Conservation (phyloP, 2,113 vertebrate genomes). For the Gymnorhina tibicen region DNA sequence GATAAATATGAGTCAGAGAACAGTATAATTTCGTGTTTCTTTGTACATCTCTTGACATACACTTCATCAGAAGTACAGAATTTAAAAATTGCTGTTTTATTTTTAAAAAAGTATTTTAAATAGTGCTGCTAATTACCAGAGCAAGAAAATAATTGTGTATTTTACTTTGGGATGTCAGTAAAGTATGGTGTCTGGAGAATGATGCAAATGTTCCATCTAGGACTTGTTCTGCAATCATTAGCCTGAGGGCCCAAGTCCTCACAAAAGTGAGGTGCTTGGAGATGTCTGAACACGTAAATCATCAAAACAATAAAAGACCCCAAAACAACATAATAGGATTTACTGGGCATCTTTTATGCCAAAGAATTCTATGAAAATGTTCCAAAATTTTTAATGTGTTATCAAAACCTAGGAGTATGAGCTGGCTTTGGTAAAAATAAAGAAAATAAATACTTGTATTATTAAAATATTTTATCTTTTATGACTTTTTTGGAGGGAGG, state of each 20-base stretch:
- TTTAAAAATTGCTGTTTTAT: neutral
- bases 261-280: neutral
- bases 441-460: neutral
- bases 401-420: neutral
- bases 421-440: neutral
- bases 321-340: neutral
- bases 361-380: neutral
- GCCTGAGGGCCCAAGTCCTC: neutral
- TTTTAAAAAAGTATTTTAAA: neutral
- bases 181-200: neutral
- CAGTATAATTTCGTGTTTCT: neutral
- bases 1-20: constrained; percentile 36
- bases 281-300: neutral
- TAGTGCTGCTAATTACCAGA: neutral
- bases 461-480: neutral
- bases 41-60: neutral
- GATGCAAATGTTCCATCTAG: neutral
- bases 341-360: neutral
- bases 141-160: neutral
- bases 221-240: neutral
- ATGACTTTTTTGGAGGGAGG: neutral
- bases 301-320: neutral
- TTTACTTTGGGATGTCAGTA: neutral
- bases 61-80: neutral
- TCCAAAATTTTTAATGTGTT: neutral